Evolutionary conservation across 2,113 vertebrate genomes (phyloP).

Genomic region (Thalassarche chlororhynchos): DNA sequence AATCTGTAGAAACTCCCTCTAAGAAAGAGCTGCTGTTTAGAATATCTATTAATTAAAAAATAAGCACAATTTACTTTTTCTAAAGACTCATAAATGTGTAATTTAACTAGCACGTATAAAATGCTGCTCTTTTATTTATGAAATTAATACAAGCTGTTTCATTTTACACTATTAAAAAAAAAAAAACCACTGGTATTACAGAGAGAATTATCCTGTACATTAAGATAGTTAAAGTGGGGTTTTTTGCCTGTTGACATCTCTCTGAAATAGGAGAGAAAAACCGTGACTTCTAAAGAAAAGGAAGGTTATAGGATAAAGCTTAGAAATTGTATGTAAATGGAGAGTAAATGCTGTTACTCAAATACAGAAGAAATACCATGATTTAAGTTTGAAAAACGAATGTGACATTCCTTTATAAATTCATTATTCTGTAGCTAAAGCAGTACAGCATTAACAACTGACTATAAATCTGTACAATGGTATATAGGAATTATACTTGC

Average conservation of each 20-base stretch:
- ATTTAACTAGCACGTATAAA: background rate
- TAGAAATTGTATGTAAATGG: background rate
- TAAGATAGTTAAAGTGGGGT: background rate
- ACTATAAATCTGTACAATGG: background rate
- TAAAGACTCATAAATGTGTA: background rate
- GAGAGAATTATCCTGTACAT: background rate
- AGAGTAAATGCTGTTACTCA: background rate
- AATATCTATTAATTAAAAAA: background rate
- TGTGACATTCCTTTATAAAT: background rate
- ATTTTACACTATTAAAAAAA: background rate
- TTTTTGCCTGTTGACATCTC: background rate
- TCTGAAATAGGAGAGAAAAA: background rate
- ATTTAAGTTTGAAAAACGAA: background rate
- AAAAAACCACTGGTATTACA: background rate
- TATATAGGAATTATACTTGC: background rate
- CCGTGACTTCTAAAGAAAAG: background rate
- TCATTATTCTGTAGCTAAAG: background rate
- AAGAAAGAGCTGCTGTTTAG: background rate
- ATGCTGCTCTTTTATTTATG: background rate
- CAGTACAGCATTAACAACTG: background rate
- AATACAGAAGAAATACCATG: background rate
- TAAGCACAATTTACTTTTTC: background rate
- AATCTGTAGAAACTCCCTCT: background rate
- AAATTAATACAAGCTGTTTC: background rate
- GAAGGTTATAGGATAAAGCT: background rate